A percentile compares a stretch with the other conserved stretches of the same genome.
Conservation (phyloP, 2,113 vertebrate species). For the Ivindomyrus marchei region DNA sequence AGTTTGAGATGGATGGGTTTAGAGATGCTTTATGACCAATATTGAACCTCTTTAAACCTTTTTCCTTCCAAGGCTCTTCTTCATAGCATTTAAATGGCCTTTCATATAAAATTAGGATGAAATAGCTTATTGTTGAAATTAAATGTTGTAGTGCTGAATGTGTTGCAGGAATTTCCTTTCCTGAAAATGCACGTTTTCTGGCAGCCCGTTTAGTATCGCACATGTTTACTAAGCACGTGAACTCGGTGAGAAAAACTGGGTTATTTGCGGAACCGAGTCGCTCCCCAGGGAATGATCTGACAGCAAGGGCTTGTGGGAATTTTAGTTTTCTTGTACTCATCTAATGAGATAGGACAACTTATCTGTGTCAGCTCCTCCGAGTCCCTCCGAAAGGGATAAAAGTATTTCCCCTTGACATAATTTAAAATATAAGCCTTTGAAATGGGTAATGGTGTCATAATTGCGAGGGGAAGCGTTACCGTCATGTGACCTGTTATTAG, state of each 20-base stretch:
- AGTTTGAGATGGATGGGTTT: not conserved
- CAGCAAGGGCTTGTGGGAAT: constrained; percentile 12
- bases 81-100: not conserved
- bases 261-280: constrained; percentile 12
- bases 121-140: not conserved
- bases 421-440: constrained; percentile 26
- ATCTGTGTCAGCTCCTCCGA: constrained; percentile 42
- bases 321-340: constrained; percentile 5
- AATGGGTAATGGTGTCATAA: constrained; percentile 27
- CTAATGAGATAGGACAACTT: constrained; percentile 27
- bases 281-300: not conserved
- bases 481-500: constrained; percentile 16
- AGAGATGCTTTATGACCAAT: not conserved
- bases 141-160: not conserved
- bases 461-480: constrained; percentile 21
- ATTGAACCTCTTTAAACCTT: not conserved
- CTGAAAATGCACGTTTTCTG: not conserved
- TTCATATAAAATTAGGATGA: not conserved
- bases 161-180: not conserved
- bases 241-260: constrained; percentile 10
- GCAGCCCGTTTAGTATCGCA: not conserved
- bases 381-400: constrained; percentile 26
- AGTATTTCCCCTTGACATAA: constrained; percentile 30
- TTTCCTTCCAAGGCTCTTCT: not conserved
- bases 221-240: constrained; percentile 9